Base-by-base conservation (phyloP, 2,113 vertebrate genomes). In the Grammomys surdaster region DNA sequence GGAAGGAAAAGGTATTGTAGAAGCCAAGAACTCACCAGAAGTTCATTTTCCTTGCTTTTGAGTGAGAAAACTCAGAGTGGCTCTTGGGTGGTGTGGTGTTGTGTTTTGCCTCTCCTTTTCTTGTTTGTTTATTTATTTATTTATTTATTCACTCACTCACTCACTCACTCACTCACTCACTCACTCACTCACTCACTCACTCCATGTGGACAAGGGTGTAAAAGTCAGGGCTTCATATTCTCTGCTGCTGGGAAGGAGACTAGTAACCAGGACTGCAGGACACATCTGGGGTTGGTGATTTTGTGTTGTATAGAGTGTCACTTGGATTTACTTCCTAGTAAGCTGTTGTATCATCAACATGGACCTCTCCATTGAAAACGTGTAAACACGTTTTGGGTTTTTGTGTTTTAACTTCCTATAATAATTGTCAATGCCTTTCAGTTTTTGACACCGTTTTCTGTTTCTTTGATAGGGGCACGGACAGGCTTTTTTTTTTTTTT, bases 1-100 rank as follows among this genome's bases (percentile, higher is more conserved):
- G 58, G 43, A 63, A 92, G 43, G 43, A 85, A 72, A 85, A 51
- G 26, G 3, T 77, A 40, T 54, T 63, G 17, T 90, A 20, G 89
- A 94, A 92, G 28, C 60, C 73, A 77, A 91, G 33, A n/a, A n/a
- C n/a, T 85, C 26, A 78, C 24, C 26, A 58, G 20, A 81, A 54
- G 22, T 76, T 94, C 7, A 43, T 89, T 91, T 96, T 78, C 16
- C 20, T 40, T 84, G 60, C 93, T 97, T 97, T 90, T 9, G 26
- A 77, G 24, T 88, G 58, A 77, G 81, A 92, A 95, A 86, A 81
- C 96, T 72, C 20, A 89, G 19, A 5, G 2, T 94, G 40, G 54
- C 1, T 4, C 4, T 19, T 78, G 13, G 54, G 26, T 93, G 26
- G 20, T 51, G 43, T 3, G 7, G 6, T n/a, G 17, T 17, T n/a